A percentile compares a stretch with the other conserved stretches of the same genome.
phyloP scores from a whole-genome alignment of 1,140 invertebrate species.

The Acromyrmex echinatior region DNA sequence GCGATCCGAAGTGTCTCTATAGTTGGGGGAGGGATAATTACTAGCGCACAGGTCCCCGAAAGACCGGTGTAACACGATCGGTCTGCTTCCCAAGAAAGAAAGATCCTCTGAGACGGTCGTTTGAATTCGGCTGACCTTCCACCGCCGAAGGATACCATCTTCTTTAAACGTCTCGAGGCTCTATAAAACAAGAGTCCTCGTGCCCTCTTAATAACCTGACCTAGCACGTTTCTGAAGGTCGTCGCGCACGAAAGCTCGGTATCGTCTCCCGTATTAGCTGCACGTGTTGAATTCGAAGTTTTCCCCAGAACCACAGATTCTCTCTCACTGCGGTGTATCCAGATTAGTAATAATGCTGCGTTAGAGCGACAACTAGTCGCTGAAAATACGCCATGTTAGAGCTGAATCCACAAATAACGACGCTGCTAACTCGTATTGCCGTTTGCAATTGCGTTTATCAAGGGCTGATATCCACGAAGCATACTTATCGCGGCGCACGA shows the following conservation, averaged over 20 bases:
- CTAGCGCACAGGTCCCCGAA: constrained; percentile 66
- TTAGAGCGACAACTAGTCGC: not conserved
- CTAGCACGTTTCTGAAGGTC: constrained; percentile 72
- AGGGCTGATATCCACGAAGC: constrained; percentile 42
- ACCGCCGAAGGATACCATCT: constrained; percentile 74
- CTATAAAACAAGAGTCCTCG: constrained; percentile 74
- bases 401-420: constrained; percentile 14
- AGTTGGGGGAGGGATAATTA: constrained; percentile 71
- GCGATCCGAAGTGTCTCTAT: constrained; percentile 72
- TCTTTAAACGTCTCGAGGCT: constrained; percentile 68
- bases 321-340: not conserved
- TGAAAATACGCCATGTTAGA: not conserved
- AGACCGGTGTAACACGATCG: constrained; percentile 74
- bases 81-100: constrained; percentile 69
- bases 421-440: constrained; percentile 1
- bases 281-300: constrained; percentile 48
- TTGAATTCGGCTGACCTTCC: constrained; percentile 76
- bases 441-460: constrained; percentile 29
- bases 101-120: constrained; percentile 68
- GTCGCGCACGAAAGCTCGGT: constrained; percentile 42
- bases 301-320: not conserved
- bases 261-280: constrained; percentile 40
- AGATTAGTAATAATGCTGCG: constrained; percentile 25
- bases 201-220: constrained; percentile 71
- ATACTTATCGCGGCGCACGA: constrained; percentile 28